phyloP scores from a whole-genome alignment of 2,888 invertebrate species.

The Papilio protenor region DNA sequence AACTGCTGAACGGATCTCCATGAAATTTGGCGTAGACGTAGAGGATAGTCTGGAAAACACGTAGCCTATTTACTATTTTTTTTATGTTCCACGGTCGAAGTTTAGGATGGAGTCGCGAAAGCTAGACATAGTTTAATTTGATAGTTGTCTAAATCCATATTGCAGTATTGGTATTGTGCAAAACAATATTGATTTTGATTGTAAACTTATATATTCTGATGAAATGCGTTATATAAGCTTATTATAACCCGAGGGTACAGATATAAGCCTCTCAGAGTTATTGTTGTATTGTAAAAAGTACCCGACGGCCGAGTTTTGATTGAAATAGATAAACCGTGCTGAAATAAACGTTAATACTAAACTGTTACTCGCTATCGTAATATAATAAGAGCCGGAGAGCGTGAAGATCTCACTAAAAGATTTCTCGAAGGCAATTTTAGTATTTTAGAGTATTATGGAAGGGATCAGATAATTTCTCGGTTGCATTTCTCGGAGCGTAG shows the following conservation, averaged over 20 bases:
- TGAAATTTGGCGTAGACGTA: neutral
- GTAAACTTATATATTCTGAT: slow-evolving; percentile 26
- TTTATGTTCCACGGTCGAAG: too few relatives aligned
- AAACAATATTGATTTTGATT: slow-evolving; percentile 35
- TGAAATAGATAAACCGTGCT: slow-evolving; percentile 50
- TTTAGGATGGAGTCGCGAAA: neutral
- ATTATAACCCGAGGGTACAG: slow-evolving; percentile 23
- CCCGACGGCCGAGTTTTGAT: slow-evolving; percentile 31
- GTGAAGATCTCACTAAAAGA: slow-evolving; percentile 80
- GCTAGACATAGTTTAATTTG: neutral
- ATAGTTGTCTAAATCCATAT: slow-evolving; percentile 3
- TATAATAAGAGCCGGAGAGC: slow-evolving; percentile 78
- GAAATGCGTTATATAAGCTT: slow-evolving; percentile 29
- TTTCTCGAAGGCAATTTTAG: slow-evolving; percentile 81
- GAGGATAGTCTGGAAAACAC: neutral
- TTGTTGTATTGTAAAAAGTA: slow-evolving; percentile 35
- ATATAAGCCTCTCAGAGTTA: slow-evolving; percentile 23
- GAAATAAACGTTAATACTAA: slow-evolving; percentile 69
- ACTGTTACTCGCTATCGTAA: slow-evolving; percentile 80
- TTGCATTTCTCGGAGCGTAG: slow-evolving; percentile 73
- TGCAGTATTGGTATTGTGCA: slow-evolving; percentile 9
- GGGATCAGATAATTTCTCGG: slow-evolving; percentile 78
- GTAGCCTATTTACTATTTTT: neutral
- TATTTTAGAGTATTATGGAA: slow-evolving; percentile 79
- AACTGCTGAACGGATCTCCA: too few relatives aligned